phyloP scores from a whole-genome alignment of 2,797 vertebrate genomes.

The Anguilla pacifica region DNA sequence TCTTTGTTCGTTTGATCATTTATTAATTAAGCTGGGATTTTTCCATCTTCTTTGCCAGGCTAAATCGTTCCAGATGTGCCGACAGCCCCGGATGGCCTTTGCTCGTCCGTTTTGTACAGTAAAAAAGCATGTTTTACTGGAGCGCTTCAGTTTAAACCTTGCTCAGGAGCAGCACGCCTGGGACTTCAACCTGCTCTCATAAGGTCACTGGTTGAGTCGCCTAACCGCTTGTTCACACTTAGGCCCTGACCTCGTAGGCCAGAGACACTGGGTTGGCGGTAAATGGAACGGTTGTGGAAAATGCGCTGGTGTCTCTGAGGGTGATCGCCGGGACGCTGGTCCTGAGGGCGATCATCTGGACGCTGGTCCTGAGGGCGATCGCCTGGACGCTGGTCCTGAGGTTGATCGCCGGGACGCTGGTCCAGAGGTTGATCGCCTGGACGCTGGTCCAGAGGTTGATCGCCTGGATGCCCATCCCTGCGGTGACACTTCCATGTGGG shows the following conservation, averaged over 20 bases:
- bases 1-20: conserved; percentile 37
- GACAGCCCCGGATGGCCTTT: neutral
- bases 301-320: neutral
- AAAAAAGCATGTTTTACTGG: neutral
- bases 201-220: neutral
- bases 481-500: neutral
- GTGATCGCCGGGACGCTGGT: neutral
- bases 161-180: neutral
- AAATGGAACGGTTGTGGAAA: neutral
- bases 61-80: conserved; percentile 2
- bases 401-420: too few relatives aligned
- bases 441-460: neutral
- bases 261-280: neutral
- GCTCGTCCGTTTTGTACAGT: conserved; percentile 40
- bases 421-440: too few relatives aligned
- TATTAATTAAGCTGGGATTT: conserved; percentile 19
- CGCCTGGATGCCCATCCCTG: neutral
- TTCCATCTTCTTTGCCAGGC: neutral
- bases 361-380: too few relatives aligned
- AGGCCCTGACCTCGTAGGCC: neutral
- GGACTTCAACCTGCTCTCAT: neutral
- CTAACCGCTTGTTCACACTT: neutral
- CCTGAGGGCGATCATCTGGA: neutral
- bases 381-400: too few relatives aligned
- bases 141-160: neutral